These are phyloP conservation scores for Platorchestia sp. DNA, from an alignment of 1,140 invertebrate species.

Conservation along the genomic window DNA sequence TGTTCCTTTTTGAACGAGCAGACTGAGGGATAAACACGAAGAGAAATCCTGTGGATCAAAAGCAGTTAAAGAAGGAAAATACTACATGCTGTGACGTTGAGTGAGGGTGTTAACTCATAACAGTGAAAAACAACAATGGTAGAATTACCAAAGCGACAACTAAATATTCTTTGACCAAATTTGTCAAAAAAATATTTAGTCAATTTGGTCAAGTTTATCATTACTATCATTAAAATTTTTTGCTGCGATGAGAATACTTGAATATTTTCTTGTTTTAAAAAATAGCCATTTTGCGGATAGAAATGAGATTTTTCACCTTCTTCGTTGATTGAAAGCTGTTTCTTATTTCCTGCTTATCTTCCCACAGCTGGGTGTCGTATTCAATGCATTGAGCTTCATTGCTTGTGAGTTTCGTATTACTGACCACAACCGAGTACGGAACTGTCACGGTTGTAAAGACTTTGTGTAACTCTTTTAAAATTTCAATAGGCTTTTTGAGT, in stretches of 20 bases:
- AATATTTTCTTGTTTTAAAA: neutral
- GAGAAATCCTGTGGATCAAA: no score
- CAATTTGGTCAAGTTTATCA: no score
- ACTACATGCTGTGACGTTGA: no score
- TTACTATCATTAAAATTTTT: neutral
- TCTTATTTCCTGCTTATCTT: neutral
- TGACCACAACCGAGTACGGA: neutral
- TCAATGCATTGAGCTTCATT: neutral
- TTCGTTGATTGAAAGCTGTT: neutral
- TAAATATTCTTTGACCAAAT: no score
- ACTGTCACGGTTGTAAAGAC: neutral
- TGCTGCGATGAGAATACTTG: neutral
- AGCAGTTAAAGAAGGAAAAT: no score
- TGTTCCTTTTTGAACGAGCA: no score
- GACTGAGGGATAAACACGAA: no score
- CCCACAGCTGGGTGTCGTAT: neutral
- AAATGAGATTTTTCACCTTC: neutral
- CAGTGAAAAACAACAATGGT: no score
- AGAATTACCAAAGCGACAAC: no score
- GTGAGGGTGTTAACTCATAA: no score
- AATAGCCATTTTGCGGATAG: neutral
- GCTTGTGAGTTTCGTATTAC: neutral
- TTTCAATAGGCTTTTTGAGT: constrained; percentile 1
- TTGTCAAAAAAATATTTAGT: no score
- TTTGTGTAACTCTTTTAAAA: neutral